Percentiles rank a stretch among this genome's conserved stretches.
Evolutionary conservation across 2,113 vertebrate species (phyloP).

Genomic region (Nymphicus hollandicus): DNA sequence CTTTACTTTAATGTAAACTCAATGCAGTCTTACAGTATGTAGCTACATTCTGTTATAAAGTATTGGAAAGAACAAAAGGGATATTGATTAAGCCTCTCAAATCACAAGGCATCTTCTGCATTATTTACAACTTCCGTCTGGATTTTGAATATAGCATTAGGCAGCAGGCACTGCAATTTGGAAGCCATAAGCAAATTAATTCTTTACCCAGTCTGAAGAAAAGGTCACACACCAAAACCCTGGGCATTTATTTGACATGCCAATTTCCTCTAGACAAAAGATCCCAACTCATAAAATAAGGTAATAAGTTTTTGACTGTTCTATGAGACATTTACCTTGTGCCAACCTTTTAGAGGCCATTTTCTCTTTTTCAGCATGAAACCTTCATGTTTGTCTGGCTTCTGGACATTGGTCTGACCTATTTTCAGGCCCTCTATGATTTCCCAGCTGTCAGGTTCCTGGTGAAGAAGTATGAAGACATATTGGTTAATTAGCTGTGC

Average conservation of each 20-base stretch:
- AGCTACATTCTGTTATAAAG: background rate
- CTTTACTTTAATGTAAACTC: background rate
- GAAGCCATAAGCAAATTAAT: background rate
- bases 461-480: conserved; percentile 46
- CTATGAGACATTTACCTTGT: conserved; percentile 83
- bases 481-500: background rate
- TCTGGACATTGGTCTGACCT: conserved; percentile 94
- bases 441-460: conserved; percentile 98
- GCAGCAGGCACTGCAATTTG: background rate
- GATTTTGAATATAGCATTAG: background rate
- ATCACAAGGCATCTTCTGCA: background rate
- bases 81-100: background rate
- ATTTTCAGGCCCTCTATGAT: conserved; percentile 98
- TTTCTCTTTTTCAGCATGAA: conserved; percentile 99
- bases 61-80: background rate
- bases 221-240: background rate
- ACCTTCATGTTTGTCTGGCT: conserved; percentile 96
- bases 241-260: background rate
- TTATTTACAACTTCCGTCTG: background rate
- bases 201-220: background rate
- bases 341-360: conserved; percentile 99
- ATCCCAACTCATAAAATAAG: background rate
- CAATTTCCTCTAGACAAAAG: background rate
- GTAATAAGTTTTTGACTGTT: background rate
- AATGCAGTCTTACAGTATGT: background rate